Conservation (phyloP, 1,140 invertebrate species). For the Cherax quadricarinatus region DNA sequence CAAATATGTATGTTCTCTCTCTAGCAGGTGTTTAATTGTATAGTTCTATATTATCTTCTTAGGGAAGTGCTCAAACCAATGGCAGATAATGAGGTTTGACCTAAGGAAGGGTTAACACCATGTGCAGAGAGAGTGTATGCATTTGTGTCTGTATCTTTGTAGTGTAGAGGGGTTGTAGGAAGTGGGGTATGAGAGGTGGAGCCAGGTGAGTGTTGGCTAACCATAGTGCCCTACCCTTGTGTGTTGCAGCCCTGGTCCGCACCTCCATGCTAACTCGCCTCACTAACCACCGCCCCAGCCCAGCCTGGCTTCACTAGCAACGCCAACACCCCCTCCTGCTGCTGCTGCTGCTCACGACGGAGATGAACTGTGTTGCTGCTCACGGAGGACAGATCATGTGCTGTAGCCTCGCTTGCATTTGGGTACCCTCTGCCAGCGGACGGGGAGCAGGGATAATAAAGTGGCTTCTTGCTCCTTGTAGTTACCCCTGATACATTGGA, state of each 20-base stretch:
- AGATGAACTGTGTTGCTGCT: neutral
- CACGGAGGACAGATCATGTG: neutral
- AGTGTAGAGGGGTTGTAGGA: too few species aligned
- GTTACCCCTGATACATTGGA: neutral
- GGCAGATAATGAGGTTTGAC: too few species aligned
- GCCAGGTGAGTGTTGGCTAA: slow-evolving; percentile 1
- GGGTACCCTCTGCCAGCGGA: neutral
- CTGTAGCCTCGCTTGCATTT: neutral
- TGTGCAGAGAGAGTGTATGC: too few species aligned
- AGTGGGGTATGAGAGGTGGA: too few species aligned
- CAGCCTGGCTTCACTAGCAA: slow-evolving; percentile 65
- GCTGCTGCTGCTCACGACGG: neutral
- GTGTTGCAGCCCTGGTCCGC: slow-evolving; percentile 59
- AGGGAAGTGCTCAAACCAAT: too few species aligned
- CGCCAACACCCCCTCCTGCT: neutral
- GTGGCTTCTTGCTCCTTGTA: neutral
- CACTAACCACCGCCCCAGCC: slow-evolving; percentile 65
- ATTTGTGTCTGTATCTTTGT: too few species aligned
- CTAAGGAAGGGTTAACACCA: too few species aligned
- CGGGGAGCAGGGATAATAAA: neutral
- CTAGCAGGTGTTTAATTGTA: too few species aligned
- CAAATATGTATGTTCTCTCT: too few species aligned
- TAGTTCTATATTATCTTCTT: too few species aligned
- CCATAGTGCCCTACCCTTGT: slow-evolving; percentile 12
- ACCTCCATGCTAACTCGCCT: slow-evolving; percentile 65